Base-by-base conservation (phyloP, 2,797 vertebrate species). In the Myioborus melanocephalus region DNA sequence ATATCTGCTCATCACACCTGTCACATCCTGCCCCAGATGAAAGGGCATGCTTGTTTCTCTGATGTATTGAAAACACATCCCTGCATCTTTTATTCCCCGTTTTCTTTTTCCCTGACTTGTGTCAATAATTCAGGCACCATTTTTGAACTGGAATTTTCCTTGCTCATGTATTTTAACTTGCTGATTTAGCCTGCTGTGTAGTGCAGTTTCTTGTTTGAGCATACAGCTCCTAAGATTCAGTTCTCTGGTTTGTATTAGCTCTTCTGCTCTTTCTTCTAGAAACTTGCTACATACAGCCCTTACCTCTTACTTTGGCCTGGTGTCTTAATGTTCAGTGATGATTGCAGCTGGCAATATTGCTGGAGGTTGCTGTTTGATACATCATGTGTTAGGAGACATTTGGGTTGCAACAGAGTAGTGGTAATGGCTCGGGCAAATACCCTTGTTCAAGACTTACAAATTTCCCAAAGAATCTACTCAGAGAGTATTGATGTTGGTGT, bases 181-280 rank as follows among this genome's bases (percentile, higher is more conserved):
- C 37, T 37, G 32, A 13, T 81, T 65, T 65, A 73, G 43, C 21
- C 63, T 71, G 39, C 50, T 77, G 6, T 52, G 5, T 43, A 35
- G 26, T 30, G 21, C 24, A 50, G 46, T 52, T 91, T 89, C 59
- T 43, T 23, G 30, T 61, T 72, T 44, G 20, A 66, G 23, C n/a
- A 4, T 35, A 22, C 37, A 32, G 30, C 17, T 70, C 17, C 18
- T 8, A 10, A 1, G 0, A 1, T 22, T 50, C 20, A 35, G 18
- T 53, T 56, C 19, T 82, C 14, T 63, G 50, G 16, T 77, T 81
- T 77, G 23, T 43, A 32, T 73, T 69, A 30, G 44, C 83, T 71
- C 26, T 89, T 90, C 47, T 70, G 8, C 24, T 22, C 27, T 69
- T 80, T 69, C 30, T 4, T 49, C n/a, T 14, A 15, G 30, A 24